These are phyloP conservation scores for Eurois occulta DNA, from an alignment of 2,888 invertebrate species.

Conservation along the genomic window DNA sequence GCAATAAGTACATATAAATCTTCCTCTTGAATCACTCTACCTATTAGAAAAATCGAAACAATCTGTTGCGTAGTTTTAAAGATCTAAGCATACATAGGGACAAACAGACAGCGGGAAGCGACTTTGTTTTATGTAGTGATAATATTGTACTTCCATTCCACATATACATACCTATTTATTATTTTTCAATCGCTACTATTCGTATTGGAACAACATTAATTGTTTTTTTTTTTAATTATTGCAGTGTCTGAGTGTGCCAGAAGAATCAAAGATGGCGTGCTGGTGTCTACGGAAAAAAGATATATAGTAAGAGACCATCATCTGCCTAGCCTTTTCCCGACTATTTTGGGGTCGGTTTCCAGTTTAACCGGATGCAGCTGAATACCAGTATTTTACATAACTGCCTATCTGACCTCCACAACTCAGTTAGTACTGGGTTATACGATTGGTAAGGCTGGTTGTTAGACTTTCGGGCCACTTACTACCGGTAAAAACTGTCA, in stretches of 20 bases:
- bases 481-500: background rate
- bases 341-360: background rate
- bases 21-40: too few relatives aligned
- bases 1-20: too few relatives aligned
- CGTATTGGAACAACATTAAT: background rate
- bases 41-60: too few relatives aligned
- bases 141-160: too few relatives aligned
- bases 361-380: background rate
- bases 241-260: slow-evolving; percentile 40
- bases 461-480: background rate
- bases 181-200: background rate
- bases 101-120: too few relatives aligned
- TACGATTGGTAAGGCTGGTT: background rate
- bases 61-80: too few relatives aligned
- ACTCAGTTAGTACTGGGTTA: background rate
- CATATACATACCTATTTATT: background rate
- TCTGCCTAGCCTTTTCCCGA: background rate
- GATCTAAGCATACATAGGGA: too few relatives aligned
- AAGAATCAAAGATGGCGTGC: slow-evolving; percentile 55
- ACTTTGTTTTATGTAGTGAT: too few relatives aligned
- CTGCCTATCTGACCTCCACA: background rate
- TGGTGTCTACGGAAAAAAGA: slow-evolving; percentile 46
- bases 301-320: slow-evolving; percentile 17
- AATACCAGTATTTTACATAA: background rate
- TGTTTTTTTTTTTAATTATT: background rate